Conservation (phyloP, 2,888 invertebrate genomes). For the Laothoe populi region DNA sequence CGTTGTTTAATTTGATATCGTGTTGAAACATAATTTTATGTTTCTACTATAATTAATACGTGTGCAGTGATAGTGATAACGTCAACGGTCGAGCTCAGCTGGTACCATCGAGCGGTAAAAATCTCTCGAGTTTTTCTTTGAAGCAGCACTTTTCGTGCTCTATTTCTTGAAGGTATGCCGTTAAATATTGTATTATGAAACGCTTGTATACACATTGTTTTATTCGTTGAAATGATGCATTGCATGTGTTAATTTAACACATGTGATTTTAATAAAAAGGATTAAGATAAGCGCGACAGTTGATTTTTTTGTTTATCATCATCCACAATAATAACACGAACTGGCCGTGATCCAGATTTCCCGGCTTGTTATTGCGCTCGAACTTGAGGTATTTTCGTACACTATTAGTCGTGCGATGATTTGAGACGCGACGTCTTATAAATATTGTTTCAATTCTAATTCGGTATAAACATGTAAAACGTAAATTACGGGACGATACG, state of each 20-base stretch:
- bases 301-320: conserved; percentile 48
- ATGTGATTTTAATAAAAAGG: conserved; percentile 17
- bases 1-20: conserved; percentile 2
- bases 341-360: conserved; percentile 83
- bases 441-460: conserved; percentile 49
- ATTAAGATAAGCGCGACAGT: conserved; percentile 26
- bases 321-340: conserved; percentile 64
- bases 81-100: conserved; percentile 81
- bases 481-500: conserved; percentile 41
- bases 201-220: conserved; percentile 22
- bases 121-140: conserved; percentile 75
- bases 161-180: conserved; percentile 80
- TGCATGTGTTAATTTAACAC: conserved; percentile 35
- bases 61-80: conserved; percentile 64
- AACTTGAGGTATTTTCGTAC: conserved; percentile 79
- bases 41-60: conserved; percentile 36
- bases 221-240: not conserved
- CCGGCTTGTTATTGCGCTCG: conserved; percentile 80
- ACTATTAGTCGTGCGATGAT: conserved; percentile 63
- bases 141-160: conserved; percentile 77
- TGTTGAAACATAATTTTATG: conserved; percentile 28
- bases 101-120: conserved; percentile 80
- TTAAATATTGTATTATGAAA: conserved; percentile 53
- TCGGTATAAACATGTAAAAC: conserved; percentile 49
- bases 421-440: conserved; percentile 57